Conservation (phyloP, 2,113 vertebrate species). For the Agelaius tricolor region DNA sequence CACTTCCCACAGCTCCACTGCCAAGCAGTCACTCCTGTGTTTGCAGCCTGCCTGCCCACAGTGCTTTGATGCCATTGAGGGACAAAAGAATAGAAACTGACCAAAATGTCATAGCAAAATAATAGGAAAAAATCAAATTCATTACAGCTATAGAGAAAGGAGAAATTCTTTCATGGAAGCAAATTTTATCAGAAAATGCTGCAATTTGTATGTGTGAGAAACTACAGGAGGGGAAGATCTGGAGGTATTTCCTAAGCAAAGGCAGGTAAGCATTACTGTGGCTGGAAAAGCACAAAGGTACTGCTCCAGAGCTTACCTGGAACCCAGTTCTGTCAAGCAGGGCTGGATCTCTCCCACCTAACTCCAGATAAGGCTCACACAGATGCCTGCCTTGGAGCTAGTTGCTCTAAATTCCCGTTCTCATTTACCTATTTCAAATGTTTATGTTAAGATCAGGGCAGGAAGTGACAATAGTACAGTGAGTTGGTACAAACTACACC, state of each 20-base stretch:
- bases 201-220: not conserved
- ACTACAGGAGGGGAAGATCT: not conserved
- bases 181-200: not conserved
- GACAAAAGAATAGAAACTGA: not conserved
- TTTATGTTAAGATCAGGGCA: not conserved
- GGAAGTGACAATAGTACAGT: not conserved
- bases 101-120: not conserved
- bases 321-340: not conserved
- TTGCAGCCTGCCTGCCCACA: not conserved
- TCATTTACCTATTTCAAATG: not conserved
- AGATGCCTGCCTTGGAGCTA: not conserved
- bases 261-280: not conserved
- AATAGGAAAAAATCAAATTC: not conserved
- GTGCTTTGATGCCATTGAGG: not conserved
- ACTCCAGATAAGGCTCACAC: not conserved
- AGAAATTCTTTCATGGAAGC: not conserved
- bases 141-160: not conserved
- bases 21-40: not conserved
- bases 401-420: not conserved
- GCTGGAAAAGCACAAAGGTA: not conserved
- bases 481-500: not conserved
- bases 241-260: not conserved
- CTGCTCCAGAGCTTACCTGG: not conserved
- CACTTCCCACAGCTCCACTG: not conserved
- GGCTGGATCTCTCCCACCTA: not conserved